Evolutionary conservation across 2,113 vertebrate species (phyloP), one percentile per base, ranked within the genome.

Genomic region (Lamprotornis superbus): DNA sequence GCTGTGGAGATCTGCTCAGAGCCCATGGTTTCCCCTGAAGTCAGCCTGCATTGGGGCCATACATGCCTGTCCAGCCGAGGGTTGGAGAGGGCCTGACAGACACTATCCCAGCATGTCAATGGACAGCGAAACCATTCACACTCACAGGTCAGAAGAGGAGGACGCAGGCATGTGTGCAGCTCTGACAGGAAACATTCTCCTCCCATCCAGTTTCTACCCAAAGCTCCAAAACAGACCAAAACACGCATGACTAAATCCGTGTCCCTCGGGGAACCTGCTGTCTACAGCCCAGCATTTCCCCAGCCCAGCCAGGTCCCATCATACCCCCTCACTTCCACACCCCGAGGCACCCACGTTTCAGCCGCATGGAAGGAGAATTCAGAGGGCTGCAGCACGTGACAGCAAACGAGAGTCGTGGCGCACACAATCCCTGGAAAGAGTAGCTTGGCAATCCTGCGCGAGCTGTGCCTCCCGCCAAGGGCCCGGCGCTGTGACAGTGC

Each of bases 301-400:
- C 57, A 56, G 75, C 60, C 64, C 46, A 20, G 46, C 14, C 21
- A 56, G 74, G 39, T 50, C 87, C 55, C 57, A 31, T 44, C 40
- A 47, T 9, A 22, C 39, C 42, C 68, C 40, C 50, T 49, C 28
- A 3, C 70, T 93, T 52, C 15, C 3, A 0, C 19, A 17, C 18
- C 50, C 52, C 0, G 0, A 35, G 55, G 61, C 30, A 30, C 1
- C 9, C 0, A 4, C 11, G 10, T 44, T 77, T 67, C 18, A 5
- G 0, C 63, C 1, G 1, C 35, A 33, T 12, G 17, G 57, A 44
- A 85, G 33, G 59, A 17, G 59, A 86, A 74, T 35, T 46, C 63
- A 10, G 68, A 80, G 63, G 74, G 50, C 42, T 30, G 87, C 42
- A 42, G 80, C 87, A 73, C 6, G 5, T 10, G 63, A 63, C 75